Evolutionary conservation across 2,888 invertebrate genomes (phyloP).

Genomic region (Margaritifera margaritifera): DNA sequence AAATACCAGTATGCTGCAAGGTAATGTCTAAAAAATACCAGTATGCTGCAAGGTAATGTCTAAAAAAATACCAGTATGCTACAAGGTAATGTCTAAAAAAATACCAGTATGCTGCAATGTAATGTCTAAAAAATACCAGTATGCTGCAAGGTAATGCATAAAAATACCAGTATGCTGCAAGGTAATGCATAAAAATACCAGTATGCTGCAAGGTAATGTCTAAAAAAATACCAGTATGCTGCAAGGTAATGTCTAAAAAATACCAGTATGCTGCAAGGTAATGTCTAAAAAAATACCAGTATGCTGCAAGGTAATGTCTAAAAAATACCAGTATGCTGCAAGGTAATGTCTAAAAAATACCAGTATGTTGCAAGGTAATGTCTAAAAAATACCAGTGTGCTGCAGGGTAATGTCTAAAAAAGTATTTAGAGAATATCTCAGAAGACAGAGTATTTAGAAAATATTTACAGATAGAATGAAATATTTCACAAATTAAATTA

Average conservation of each 20-base stretch:
- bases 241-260: constrained; percentile 83
- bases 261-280: constrained; percentile 85
- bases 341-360: constrained; percentile 86
- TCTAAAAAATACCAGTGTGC: constrained; percentile 95
- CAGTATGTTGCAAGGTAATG: constrained; percentile 82
- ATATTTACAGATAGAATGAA: no score
- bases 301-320: constrained; percentile 83
- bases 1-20: constrained; percentile 90
- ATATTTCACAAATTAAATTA: no score
- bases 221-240: constrained; percentile 93
- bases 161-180: constrained; percentile 90
- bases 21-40: constrained; percentile 88
- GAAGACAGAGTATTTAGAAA: no score
- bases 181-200: constrained; percentile 86
- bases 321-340: constrained; percentile 91
- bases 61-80: constrained; percentile 93
- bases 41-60: constrained; percentile 82
- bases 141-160: constrained; percentile 83
- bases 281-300: constrained; percentile 92
- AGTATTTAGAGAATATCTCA: no score
- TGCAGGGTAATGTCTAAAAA: constrained; percentile 70
- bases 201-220: constrained; percentile 82
- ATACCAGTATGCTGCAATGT: constrained; percentile 86
- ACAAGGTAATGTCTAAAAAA: constrained; percentile 83
- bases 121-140: constrained; percentile 90